A percentile compares a stretch with the other conserved stretches of the same genome.
These are phyloP conservation scores for Hippocampus barbouri DNA, from an alignment of 2,113 vertebrate species.

Conservation along the genomic window DNA sequence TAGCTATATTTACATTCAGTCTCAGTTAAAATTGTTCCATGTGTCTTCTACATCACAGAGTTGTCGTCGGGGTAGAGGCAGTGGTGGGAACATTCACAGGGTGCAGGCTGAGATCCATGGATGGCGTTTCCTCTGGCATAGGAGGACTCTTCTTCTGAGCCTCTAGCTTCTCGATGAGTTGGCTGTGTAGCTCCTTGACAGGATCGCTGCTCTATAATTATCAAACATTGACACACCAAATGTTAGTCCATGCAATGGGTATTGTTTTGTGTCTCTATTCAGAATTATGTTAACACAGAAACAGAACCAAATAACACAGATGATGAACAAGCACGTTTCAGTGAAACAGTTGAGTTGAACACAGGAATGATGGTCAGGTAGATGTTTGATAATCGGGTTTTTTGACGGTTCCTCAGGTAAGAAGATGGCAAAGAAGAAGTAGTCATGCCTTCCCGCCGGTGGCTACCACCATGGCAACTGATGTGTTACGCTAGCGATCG, in stretches of 20 bases:
- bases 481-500: too few species aligned
- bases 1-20: slow-evolving; percentile 8
- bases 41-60: slow-evolving; percentile 47
- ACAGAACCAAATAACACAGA: neutral
- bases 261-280: neutral
- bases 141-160: slow-evolving; percentile 83
- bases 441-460: too few species aligned
- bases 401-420: too few species aligned
- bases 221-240: neutral
- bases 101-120: slow-evolving; percentile 86
- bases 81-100: slow-evolving; percentile 72
- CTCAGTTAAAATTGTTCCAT: neutral
- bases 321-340: neutral
- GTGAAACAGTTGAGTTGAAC: neutral
- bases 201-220: slow-evolving; percentile 83
- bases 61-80: slow-evolving; percentile 58
- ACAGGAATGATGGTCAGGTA: neutral
- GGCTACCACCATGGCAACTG: too few species aligned
- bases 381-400: too few species aligned
- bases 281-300: neutral
- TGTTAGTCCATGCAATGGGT: neutral
- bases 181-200: slow-evolving; percentile 85
- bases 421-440: too few species aligned
- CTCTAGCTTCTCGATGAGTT: slow-evolving; percentile 84
- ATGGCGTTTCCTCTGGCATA: slow-evolving; percentile 69